Evolutionary conservation across 2,888 invertebrate genomes (phyloP), one percentile per base, ranked within the genome.

Genomic region (Abscondita cerata): DNA sequence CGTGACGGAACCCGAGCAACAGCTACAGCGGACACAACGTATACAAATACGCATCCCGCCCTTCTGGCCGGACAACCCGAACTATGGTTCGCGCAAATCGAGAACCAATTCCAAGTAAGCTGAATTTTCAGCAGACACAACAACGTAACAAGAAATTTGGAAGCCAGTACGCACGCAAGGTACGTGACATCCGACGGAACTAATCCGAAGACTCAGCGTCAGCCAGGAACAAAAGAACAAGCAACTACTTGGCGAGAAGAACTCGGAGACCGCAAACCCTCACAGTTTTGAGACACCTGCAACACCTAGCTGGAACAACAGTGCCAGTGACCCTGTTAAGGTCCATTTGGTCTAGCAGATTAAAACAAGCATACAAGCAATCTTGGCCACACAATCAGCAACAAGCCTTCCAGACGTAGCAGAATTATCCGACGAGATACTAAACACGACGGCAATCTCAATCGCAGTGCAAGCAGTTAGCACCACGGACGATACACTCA

Each of bases 151-250:
- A 59, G 57, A 0, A 46, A 54, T 0, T 56, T 74, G 6, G 74
- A 73, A 13, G 20, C 1, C 16, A 47, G n/a, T 66, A 67, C 20
- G 64, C 67, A 0, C 13, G 41, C 5, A 71, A 73, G 51, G 71
- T 75, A 0, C 58, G 65, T 1, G 74, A 74, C 48, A 55, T 74
- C 0, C 61, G 74, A 1, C 31, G 0, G 69, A 70, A 34, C 59
- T 76, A n/a, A n/a, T n/a, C n/a, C n/a, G n/a, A n/a, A n/a, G n/a
- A n/a, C n/a, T n/a, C n/a, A n/a, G n/a, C n/a, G 13, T 44, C 6
- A 18, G 25, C 13, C 51, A 55, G 40, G 59, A 63, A 34, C 34
- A 63, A 16, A 9, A 48, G 18, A 25, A 19, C 0, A 15, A 34
- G 11, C 62, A 46, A 9, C 44, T 65, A 1, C 20, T 62, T 5